These are phyloP conservation scores for Serilophus lunatus DNA, from an alignment of 2,113 vertebrate species.

Conservation along the genomic window DNA sequence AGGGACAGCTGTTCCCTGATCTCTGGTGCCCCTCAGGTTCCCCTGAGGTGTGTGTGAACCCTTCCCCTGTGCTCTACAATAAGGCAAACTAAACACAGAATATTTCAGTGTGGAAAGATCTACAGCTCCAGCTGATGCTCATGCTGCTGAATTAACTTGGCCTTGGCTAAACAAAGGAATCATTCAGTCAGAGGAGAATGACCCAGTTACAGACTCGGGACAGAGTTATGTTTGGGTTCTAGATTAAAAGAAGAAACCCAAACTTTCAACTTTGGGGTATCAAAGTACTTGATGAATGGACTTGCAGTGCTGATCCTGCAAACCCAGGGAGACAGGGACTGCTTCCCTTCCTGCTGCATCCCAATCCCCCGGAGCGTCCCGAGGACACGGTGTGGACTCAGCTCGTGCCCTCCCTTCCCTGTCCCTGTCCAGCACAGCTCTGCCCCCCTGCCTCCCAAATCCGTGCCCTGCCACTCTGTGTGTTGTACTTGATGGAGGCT, in stretches of 20 bases:
- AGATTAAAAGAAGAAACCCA: background rate
- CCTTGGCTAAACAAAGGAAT: constrained; percentile 37
- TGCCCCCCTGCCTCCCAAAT: background rate
- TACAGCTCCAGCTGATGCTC: background rate
- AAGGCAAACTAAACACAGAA: background rate
- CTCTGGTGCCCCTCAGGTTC: background rate
- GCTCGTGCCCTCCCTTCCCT: background rate
- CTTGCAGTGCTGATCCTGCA: background rate
- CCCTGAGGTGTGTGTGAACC: background rate
- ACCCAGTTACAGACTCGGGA: background rate
- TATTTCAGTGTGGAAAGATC: background rate
- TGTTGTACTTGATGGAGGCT: background rate
- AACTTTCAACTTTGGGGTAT: background rate
- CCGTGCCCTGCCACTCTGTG: background rate
- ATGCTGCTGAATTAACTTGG: background rate
- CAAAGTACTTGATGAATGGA: background rate
- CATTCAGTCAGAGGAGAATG: constrained; percentile 36
- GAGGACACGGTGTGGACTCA: background rate
- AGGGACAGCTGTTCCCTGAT: background rate
- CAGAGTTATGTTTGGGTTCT: background rate
- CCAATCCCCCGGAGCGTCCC: background rate
- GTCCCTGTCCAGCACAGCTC: background rate
- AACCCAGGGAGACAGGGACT: background rate
- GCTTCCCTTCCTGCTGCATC: background rate
- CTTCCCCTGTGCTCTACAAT: background rate